phyloP scores from a whole-genome alignment of 1,140 invertebrate genomes.

The Pogonus chalceus region DNA sequence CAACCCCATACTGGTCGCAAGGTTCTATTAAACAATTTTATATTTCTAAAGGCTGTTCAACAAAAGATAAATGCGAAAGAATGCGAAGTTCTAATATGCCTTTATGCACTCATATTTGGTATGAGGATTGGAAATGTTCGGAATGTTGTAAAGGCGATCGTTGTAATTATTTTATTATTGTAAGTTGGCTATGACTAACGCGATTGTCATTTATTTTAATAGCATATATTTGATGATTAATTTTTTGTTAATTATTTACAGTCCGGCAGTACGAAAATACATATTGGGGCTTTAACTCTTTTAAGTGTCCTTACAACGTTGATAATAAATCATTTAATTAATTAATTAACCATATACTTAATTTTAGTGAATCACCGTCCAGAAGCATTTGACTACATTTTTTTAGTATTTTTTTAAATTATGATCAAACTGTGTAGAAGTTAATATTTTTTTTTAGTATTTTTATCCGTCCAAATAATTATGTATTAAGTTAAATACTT shows the following conservation, averaged over 20 bases:
- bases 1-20: constrained; percentile 88
- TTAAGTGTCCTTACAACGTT: background rate
- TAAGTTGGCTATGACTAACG: constrained; percentile 54
- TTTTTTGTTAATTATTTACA: constrained; percentile 2
- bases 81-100: constrained; percentile 57
- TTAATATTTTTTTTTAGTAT: no score
- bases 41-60: constrained; percentile 84
- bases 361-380: no score
- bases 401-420: no score
- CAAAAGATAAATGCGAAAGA: constrained; percentile 64
- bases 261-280: background rate
- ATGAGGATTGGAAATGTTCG: constrained; percentile 93
- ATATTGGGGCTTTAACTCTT: background rate
- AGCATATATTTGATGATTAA: background rate
- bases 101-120: constrained; percentile 91
- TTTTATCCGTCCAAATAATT: no score
- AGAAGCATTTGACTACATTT: no score
- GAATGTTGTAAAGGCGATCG: constrained; percentile 95
- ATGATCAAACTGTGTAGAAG: no score
- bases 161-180: constrained; percentile 95
- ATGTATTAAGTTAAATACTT: no score
- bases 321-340: no score
- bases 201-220: no score
- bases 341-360: no score
- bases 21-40: constrained; percentile 90